Evolutionary conservation across 1,140 invertebrate genomes (phyloP).

Genomic region (Helicoverpa armigera): DNA sequence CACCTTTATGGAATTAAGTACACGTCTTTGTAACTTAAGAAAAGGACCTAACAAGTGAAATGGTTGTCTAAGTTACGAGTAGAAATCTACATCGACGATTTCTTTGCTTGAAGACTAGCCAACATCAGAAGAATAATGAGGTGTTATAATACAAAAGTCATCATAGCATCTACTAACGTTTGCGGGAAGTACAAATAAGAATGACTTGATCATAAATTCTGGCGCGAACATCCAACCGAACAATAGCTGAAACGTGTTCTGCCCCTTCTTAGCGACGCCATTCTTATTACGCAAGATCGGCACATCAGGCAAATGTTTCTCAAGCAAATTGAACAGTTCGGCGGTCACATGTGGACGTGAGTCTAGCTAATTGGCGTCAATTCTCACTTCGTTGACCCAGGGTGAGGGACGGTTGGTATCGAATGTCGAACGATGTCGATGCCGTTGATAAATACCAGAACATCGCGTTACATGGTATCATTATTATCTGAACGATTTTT

Average conservation of each 20-base stretch:
- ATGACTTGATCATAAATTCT: conserved; percentile 6
- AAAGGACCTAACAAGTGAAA: no score
- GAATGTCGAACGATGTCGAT: conserved; percentile 45
- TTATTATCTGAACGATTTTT: neutral
- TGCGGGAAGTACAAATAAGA: neutral
- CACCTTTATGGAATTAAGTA: no score
- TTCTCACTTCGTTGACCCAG: conserved; percentile 56
- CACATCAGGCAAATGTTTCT: conserved; percentile 38
- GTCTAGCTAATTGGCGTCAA: conserved; percentile 58
- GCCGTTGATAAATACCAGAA: conserved; percentile 30
- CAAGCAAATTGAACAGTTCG: conserved; percentile 47
- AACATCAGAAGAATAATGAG: no score
- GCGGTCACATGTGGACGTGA: conserved; percentile 46
- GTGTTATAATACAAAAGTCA: no score
- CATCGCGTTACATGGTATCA: conserved; percentile 15
- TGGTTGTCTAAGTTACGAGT: no score
- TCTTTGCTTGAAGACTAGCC: no score
- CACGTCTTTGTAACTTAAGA: no score
- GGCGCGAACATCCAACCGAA: neutral
- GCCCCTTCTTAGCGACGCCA: conserved; percentile 25
- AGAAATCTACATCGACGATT: no score
- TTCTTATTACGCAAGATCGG: conserved; percentile 10
- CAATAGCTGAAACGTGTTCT: conserved; percentile 35
- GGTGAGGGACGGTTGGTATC: conserved; percentile 40
- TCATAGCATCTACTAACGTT: neutral